Base-by-base conservation (phyloP, 2,113 vertebrate genomes). In the Corapipo altera region DNA sequence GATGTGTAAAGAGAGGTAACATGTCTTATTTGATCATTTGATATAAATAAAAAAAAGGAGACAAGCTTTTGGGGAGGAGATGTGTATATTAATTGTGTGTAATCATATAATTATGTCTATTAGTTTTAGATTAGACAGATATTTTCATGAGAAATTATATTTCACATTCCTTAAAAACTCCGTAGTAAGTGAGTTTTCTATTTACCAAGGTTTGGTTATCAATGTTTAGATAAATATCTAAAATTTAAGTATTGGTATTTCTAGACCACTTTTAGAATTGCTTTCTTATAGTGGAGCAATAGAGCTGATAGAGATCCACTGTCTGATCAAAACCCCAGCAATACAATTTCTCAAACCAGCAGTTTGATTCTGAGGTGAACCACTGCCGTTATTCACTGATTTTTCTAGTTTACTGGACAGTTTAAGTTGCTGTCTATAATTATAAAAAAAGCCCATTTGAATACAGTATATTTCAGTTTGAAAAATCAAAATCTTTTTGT, bases 131-230 rank as follows among this genome's bases (percentile, higher is more conserved):
- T 82, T 43, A 74, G 33, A 71, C 15, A 65, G n/a, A 10, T 43
- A 12, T 84, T 75, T 75, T 27, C n/a, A 43, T 4, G 6, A 44
- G 8, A 79, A 75, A 20, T 43, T 64, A 37, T 65, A 14, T 59
- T 75, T 80, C 8, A 61, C 17, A 75, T 70, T 43, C 27, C 35
- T 85, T 80, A 32, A 59, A 71, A 85, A 65, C 43, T 49, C 5
- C 12, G 41, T 23, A 23, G 16, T 16, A 96, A 89, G 28, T 86
- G 93, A 74, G 39, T 76, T 91, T 69, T 93, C 33, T 92, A 44
- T 41, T 95, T 93, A 28, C 62, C 22, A 77, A 57, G 73, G 32
- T 92, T 93, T 94, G 32, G 30, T 92, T 93, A 91, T 64, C 13
- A 77, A 16, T 70, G 64, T 90, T 58, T 89, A 77, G 89, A 82